A percentile compares a stretch with the other conserved stretches of the same genome.
Evolutionary conservation across 1,140 invertebrate genomes (phyloP).

Genomic region (Ceratosolen fusciceps): DNA sequence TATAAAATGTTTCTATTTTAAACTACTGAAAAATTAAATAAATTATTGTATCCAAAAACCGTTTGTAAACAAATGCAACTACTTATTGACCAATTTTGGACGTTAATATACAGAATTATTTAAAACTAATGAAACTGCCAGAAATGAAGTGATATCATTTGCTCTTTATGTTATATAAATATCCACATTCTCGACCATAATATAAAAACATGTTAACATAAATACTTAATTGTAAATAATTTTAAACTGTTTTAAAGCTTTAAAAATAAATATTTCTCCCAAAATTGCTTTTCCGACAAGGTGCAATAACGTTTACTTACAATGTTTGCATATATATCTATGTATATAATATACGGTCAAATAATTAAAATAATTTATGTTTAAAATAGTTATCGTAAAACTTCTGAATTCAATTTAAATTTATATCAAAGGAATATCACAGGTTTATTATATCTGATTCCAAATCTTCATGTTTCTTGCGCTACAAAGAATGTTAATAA

Average conservation of each 20-base stretch:
- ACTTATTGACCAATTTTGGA: neutral
- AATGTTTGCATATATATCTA: too few relatives aligned
- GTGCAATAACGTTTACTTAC: too few relatives aligned
- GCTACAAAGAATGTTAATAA: neutral
- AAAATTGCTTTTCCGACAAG: too few relatives aligned
- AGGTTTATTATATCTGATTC: neutral
- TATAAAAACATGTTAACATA: too few relatives aligned
- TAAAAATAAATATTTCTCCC: too few relatives aligned
- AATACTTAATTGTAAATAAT: too few relatives aligned
- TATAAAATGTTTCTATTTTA: neutral
- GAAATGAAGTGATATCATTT: too few relatives aligned
- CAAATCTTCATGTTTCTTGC: neutral
- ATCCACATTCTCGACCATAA: too few relatives aligned
- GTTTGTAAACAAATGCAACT: neutral
- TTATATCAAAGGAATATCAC: neutral
- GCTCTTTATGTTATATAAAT: too few relatives aligned
- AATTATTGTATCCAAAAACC: neutral
- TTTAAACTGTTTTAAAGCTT: too few relatives aligned
- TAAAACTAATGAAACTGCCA: too few relatives aligned
- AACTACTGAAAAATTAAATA: neutral
- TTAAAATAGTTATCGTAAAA: neutral
- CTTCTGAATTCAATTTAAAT: neutral
- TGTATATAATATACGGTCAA: too few relatives aligned
- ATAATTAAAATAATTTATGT: neutral
- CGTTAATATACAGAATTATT: neutral